Evolutionary conservation across 1,140 invertebrate genomes (phyloP), one percentile per base, ranked within the genome.

Genomic region (Proales similis): DNA sequence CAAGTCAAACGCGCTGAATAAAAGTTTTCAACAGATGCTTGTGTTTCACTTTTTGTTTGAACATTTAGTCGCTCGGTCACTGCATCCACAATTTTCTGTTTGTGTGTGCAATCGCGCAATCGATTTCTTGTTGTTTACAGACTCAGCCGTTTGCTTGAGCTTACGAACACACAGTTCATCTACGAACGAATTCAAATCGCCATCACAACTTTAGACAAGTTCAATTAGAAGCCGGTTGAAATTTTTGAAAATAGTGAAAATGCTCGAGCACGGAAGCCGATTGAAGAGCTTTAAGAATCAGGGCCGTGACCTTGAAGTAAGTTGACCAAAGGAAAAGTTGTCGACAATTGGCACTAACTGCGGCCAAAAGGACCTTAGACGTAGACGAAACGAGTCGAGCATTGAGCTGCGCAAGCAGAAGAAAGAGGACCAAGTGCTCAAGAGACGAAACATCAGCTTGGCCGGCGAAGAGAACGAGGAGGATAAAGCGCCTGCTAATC

Each of bases 381-480:
- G 61, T 30, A 22, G 61, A 33, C 24, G 61, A 38, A 63, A 27
- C 27, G 39, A 63, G 30, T 47, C 32, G 20, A 48, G 30, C 17
- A 48, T 63, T 27, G 43, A 47, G 30, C 29, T 63, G 19, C 45
- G 61, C 14, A 63, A 63, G 22, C 90, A 90, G 71, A 96, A 95
- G 81, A 82, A 91, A 65, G 91, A 97, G 71, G 91, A 96, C 78
- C 91, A 89, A 19, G 78, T 96, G 67, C 83, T 89, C 65, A 97
- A 97, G 78, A 82, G 90, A 70, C 81, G 93, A 70, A 97, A 97
- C 81, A 64, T 63, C n/a, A 49, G 24, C 0, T 19, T 63, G 2
- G 17, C 20, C 29, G 19, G 33, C 22, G 45, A 46, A 6, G 43
- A 46, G 19, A 48, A 51, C 14, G 63, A 65, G 33, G 45, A 62